Percentiles rank a stretch among this genome's conserved stretches.
These are phyloP conservation scores for Ashinkailepas kermadecensis DNA, from an alignment of 2,888 invertebrate species.

Conservation along the genomic window DNA sequence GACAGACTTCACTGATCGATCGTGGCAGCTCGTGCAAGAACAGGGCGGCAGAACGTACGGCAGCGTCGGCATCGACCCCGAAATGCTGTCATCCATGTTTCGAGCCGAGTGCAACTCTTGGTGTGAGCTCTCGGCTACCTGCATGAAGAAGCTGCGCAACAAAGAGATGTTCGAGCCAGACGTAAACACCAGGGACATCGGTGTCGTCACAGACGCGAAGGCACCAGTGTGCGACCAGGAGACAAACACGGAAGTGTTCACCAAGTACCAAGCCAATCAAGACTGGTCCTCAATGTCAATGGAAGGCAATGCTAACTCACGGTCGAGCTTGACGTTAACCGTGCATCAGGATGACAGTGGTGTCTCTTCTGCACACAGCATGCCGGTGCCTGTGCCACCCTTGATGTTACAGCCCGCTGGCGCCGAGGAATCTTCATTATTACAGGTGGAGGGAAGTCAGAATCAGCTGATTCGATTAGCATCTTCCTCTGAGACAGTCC, in stretches of 20 bases:
- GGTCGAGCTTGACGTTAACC: no score
- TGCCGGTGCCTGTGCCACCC: no score
- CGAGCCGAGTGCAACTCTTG: conserved; percentile 48
- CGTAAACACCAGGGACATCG: conserved; percentile 80
- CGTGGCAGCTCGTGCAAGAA: conserved; percentile 68
- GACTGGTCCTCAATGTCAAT: conserved; percentile 63
- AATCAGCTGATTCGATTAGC: no score
- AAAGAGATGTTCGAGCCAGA: conserved; percentile 57
- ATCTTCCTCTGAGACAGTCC: no score
- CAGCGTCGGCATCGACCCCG: conserved; percentile 81
- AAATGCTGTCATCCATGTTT: conserved; percentile 78
- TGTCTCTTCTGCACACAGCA: no score
- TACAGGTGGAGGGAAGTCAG: no score
- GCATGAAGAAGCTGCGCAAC: conserved; percentile 60
- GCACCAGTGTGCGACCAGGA: conserved; percentile 74
- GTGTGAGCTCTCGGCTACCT: conserved; percentile 44
- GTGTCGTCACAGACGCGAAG: conserved; percentile 69
- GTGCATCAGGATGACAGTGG: no score
- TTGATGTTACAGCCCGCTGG: no score
- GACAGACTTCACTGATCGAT: conserved; percentile 72
- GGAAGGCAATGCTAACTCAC: conserved; percentile 50
- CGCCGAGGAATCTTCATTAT: no score
- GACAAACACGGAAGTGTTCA: conserved; percentile 79
- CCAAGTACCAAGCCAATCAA: conserved; percentile 84
- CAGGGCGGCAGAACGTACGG: conserved; percentile 74